Evolutionary conservation across 1,140 invertebrate genomes (phyloP).

Genomic region (Bombus affinis): DNA sequence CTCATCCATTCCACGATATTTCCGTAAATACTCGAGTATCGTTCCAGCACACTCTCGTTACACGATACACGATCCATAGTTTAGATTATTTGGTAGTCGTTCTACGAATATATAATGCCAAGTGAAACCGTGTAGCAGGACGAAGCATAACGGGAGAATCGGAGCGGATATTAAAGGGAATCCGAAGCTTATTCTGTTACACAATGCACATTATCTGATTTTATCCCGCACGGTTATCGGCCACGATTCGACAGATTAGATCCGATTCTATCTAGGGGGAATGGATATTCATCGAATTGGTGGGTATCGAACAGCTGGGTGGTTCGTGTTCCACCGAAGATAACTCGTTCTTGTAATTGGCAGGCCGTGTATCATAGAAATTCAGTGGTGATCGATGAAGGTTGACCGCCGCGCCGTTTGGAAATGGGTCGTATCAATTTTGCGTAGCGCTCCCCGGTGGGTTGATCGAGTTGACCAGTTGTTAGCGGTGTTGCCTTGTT

Average conservation of each 20-base stretch:
- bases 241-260: constrained; percentile 2
- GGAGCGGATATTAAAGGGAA: constrained; percentile 24
- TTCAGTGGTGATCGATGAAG: constrained; percentile 24
- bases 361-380: constrained; percentile 18
- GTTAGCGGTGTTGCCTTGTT: constrained; percentile 2
- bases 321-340: background rate
- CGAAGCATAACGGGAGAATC: constrained; percentile 29
- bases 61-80: background rate
- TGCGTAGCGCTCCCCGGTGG: background rate
- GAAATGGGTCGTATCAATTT: constrained; percentile 40
- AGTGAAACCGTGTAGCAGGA: background rate
- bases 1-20: background rate
- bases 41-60: background rate
- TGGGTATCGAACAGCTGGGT: background rate
- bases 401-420: constrained; percentile 11
- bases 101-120: background rate
- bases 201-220: constrained; percentile 26
- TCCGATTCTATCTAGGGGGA: background rate
- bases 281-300: background rate
- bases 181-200: constrained; percentile 30
- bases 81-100: constrained; percentile 22
- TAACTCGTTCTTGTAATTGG: constrained; percentile 38
- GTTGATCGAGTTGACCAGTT: constrained; percentile 23
- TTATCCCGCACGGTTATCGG: constrained; percentile 6
- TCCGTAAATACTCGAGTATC: background rate